phyloP scores from a whole-genome alignment of 2,888 invertebrate genomes.

The Stenoptilia bipunctidactyla region DNA sequence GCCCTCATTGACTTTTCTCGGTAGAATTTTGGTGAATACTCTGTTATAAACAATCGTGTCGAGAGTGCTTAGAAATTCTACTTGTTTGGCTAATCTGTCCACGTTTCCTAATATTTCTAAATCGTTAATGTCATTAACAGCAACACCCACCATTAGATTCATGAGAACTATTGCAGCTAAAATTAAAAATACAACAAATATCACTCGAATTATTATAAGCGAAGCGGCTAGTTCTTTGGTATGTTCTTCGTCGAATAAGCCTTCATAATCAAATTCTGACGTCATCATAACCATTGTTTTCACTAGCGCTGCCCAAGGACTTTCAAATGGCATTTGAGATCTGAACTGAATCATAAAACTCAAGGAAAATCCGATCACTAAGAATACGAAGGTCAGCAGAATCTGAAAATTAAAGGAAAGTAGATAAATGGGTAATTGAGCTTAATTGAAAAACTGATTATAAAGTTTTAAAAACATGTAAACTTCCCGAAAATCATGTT shows the following conservation, averaged over 20 bases:
- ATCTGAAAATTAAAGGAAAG: slow-evolving; percentile 44
- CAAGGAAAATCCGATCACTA: slow-evolving; percentile 68
- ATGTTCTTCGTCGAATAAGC: slow-evolving; percentile 56
- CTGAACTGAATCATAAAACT: slow-evolving; percentile 71
- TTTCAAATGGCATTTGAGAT: slow-evolving; percentile 57
- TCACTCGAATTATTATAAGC: slow-evolving; percentile 50
- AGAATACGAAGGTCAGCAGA: slow-evolving; percentile 52
- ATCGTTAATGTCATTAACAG: slow-evolving; percentile 71
- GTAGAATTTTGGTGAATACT: slow-evolving; percentile 42
- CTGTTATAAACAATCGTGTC: slow-evolving; percentile 63
- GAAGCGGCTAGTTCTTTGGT: slow-evolving; percentile 44
- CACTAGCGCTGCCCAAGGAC: slow-evolving; percentile 63
- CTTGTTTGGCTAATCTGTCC: slow-evolving; percentile 66
- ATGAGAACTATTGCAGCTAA: slow-evolving; percentile 70
- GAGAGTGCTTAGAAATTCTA: slow-evolving; percentile 61
- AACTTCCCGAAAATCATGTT: too few species aligned
- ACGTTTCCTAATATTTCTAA: slow-evolving; percentile 70
- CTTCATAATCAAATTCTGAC: slow-evolving; percentile 68
- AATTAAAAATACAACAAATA: slow-evolving; percentile 65
- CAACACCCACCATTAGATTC: slow-evolving; percentile 72
- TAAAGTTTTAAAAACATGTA: too few species aligned
- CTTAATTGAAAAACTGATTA: too few species aligned
- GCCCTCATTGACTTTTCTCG: slow-evolving; percentile 32
- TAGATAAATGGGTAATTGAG: too few species aligned
- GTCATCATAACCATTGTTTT: slow-evolving; percentile 74